These are phyloP conservation scores for Gnathonemus echidnorhynchus DNA, from an alignment of 2,113 vertebrate species.

Conservation along the genomic window DNA sequence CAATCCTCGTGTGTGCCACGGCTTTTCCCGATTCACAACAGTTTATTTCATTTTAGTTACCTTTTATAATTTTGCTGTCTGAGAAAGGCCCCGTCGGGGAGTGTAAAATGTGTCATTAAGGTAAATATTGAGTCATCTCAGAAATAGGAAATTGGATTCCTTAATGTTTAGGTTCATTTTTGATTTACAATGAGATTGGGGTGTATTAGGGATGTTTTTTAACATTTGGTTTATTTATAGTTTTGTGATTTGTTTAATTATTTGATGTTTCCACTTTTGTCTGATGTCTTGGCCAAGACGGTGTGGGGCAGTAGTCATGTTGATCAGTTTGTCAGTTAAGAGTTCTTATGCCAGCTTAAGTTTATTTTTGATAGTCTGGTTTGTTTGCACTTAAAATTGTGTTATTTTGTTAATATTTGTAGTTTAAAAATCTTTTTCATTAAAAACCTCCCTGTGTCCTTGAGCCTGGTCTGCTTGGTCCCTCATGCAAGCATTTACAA, in stretches of 20 bases:
- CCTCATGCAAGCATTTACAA: neutral
- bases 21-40: no score
- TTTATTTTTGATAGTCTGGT: no score
- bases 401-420: no score
- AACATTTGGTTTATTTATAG: neutral
- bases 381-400: no score
- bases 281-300: neutral
- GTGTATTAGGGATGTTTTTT: neutral
- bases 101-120: neutral
- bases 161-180: neutral
- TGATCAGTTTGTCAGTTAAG: no score
- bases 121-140: neutral
- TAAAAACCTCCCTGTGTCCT: no score
- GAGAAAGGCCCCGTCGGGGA: no score
- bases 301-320: no score
- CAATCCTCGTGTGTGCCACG: no score
- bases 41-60: neutral
- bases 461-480: no score
- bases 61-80: neutral
- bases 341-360: no score
- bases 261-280: neutral
- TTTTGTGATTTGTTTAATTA: neutral
- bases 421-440: neutral
- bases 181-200: neutral
- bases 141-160: neutral